Conservation (phyloP, 2,113 vertebrate species). For the Polyodon spathula region DNA sequence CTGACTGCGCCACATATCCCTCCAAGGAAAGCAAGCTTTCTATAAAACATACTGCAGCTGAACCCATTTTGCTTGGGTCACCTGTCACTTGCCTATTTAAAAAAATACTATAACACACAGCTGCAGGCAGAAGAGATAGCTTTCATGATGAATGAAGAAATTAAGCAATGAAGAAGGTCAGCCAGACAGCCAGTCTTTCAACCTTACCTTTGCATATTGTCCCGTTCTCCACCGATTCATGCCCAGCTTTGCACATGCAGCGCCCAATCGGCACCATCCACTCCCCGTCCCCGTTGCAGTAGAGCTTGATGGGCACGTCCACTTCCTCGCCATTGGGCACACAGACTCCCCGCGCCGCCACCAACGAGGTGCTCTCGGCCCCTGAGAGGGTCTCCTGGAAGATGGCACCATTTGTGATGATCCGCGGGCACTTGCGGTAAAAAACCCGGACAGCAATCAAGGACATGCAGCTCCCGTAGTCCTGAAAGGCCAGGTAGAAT, state of each 20-base stretch:
- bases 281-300: constrained; percentile 89
- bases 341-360: constrained; percentile 80
- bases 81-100: no score
- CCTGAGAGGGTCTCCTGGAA: constrained; percentile 91
- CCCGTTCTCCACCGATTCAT: constrained; percentile 74
- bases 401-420: constrained; percentile 78
- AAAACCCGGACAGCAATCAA: constrained; percentile 84
- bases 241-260: constrained; percentile 84
- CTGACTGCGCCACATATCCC: no score
- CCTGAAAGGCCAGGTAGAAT: constrained; percentile 94
- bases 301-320: constrained; percentile 91
- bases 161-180: no score
- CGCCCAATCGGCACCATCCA: constrained; percentile 94
- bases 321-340: constrained; percentile 85
- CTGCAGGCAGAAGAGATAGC: no score
- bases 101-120: no score
- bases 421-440: constrained; percentile 81
- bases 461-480: constrained; percentile 94
- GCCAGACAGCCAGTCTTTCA: background rate
- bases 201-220: constrained; percentile 80
- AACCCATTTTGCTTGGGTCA: no score
- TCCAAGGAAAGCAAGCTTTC: no score
- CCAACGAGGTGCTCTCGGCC: constrained; percentile 89
- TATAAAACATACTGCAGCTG: no score
- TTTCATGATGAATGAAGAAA: no score